Evolutionary conservation across 2,888 invertebrate species (phyloP), one percentile per base, ranked within the genome.

Genomic region (Drosophila demipolita): DNA sequence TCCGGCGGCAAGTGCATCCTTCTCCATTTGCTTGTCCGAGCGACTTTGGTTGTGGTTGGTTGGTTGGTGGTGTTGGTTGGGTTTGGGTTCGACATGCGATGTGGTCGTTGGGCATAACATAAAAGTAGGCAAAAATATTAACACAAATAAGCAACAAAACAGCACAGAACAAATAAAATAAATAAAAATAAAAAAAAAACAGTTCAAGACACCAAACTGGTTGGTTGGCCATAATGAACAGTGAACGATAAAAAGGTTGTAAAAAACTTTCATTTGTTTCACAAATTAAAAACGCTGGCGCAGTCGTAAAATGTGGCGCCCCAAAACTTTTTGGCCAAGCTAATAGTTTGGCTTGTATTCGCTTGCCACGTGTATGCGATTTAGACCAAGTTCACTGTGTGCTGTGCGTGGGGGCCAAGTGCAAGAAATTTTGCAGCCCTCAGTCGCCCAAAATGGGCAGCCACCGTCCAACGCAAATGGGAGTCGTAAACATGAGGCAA

Each of bases 1-100:
- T 64, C 94, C 92, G 76, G 92, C 89, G 67, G 92, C 91, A 66
- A 93, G 90, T 77, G 92, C 93, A 91, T 93, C 93, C 91, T 93
- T 93, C 73, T 92, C 87, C 63, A 79, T 75, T 72, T 75, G 83
- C 84, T 87, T 87, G 80, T 87, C 87, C 80, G 87, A 74, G 55
- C 87, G 87, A 83, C 89, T 89, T 74, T 74, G 66, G 66, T 69
- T 52, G 66, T 69, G 42, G 23, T 23, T 23, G 66, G 61, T 73
- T 73, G 73, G 63, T 62, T 62, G 66, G 78, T 64, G 68, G 70
- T 48, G 68, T 53, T 23, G 68, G 61, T 76, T 60, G 66, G 79
- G 66, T 70, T 68, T 50, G 70, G 71, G 86, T 64, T 80, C 69
- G 81, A 79, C 88, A 87, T 86, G 85, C 85, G 85, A 77, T 55